A percentile compares a stretch with the other conserved stretches of the same genome.
These are phyloP conservation scores for Sinelater perroti DNA, from an alignment of 2,888 invertebrate species.

Conservation along the genomic window DNA sequence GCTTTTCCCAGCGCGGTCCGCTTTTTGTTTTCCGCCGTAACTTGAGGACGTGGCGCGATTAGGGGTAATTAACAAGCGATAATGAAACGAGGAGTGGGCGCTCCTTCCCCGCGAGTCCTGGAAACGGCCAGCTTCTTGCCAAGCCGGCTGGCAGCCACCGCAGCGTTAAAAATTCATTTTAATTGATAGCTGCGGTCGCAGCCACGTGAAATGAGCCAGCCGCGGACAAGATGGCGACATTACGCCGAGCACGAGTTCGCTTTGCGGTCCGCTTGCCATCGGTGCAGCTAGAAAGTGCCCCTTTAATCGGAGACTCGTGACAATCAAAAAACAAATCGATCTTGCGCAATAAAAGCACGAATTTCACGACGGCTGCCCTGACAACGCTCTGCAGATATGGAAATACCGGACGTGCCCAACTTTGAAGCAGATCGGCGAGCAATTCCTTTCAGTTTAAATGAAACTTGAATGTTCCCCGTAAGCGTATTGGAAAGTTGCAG, in stretches of 20 bases:
- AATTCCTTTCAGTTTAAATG: too few species aligned
- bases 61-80: too few species aligned
- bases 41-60: too few species aligned
- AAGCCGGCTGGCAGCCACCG: too few species aligned
- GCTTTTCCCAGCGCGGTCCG: too few species aligned
- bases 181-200: background rate
- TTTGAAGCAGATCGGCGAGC: background rate
- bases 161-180: background rate
- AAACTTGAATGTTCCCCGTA: background rate
- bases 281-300: slow-evolving; percentile 34
- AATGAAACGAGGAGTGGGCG: too few species aligned
- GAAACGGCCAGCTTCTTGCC: too few species aligned
- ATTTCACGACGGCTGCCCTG: slow-evolving; percentile 40
- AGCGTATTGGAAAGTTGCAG: background rate
- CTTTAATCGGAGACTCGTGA: slow-evolving; percentile 46
- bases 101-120: too few species aligned
- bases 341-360: slow-evolving; percentile 44
- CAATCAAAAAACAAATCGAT: slow-evolving; percentile 46
- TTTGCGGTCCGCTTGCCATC: slow-evolving; percentile 44
- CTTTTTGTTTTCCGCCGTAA: too few species aligned
- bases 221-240: slow-evolving; percentile 20
- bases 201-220: background rate
- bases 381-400: background rate
- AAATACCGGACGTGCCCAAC: too few species aligned
- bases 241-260: slow-evolving; percentile 44